Percentiles rank a stretch among this genome's conserved stretches.
These are phyloP conservation scores for Chionodraco myersi DNA, from an alignment of 2,113 vertebrate genomes.

Conservation along the genomic window DNA sequence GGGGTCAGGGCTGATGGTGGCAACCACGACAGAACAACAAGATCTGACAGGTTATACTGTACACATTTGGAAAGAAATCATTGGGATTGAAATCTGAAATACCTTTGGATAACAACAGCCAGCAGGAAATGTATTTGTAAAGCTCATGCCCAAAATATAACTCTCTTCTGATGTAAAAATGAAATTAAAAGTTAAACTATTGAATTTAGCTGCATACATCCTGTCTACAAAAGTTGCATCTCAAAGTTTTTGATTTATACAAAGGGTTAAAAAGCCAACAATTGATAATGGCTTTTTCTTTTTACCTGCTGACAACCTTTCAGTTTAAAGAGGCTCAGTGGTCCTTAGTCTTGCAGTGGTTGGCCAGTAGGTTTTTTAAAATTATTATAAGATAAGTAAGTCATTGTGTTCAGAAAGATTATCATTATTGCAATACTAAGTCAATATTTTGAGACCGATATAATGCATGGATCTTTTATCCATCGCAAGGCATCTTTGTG, in stretches of 20 bases:
- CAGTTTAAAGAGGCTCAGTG: background rate
- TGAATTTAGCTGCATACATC: constrained; percentile 1
- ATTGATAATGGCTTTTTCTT: background rate
- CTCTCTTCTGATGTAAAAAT: background rate
- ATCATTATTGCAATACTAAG: too few relatives aligned
- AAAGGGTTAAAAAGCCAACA: background rate
- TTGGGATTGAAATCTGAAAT: background rate
- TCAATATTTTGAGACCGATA: too few relatives aligned
- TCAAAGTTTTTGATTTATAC: constrained; percentile 5
- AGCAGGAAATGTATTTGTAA: background rate
- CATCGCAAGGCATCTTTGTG: too few relatives aligned
- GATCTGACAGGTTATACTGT: constrained; percentile 17
- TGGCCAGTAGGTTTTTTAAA: background rate
- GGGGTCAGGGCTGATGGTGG: background rate
- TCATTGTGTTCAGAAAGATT: too few relatives aligned
- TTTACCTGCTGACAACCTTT: background rate
- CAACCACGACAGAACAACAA: background rate
- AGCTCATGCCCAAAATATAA: background rate
- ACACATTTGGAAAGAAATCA: background rate
- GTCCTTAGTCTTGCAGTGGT: background rate
- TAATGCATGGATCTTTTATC: too few relatives aligned
- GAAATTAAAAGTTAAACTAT: background rate
- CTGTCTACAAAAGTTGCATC: background rate
- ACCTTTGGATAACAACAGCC: background rate
- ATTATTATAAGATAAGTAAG: too few relatives aligned